These are phyloP conservation scores for Ceratina japonica DNA, from an alignment of 1,140 invertebrate species.

Conservation along the genomic window DNA sequence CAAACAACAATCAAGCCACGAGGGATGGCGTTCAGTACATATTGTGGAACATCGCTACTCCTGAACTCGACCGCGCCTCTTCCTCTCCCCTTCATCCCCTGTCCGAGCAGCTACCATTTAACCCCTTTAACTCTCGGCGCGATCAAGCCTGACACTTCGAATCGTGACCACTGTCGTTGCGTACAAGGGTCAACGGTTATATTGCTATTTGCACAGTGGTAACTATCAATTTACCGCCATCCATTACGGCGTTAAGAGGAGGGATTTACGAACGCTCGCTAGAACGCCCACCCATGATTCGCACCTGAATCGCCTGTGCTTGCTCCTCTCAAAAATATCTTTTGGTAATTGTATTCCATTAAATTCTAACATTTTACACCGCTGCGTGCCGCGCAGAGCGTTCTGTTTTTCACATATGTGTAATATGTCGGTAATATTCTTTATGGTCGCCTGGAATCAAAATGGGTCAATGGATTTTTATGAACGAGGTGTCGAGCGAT, in stretches of 20 bases:
- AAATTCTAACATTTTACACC: too few relatives aligned
- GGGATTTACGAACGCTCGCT: conserved; percentile 52
- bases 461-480: too few relatives aligned
- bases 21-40: conserved; percentile 58
- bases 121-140: conserved; percentile 58
- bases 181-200: conserved; percentile 42
- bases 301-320: conserved; percentile 13
- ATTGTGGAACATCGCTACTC: conserved; percentile 64
- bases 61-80: conserved; percentile 31
- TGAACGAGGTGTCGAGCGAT: too few relatives aligned
- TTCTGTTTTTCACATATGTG: too few relatives aligned
- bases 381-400: too few relatives aligned
- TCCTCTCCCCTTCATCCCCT: conserved; percentile 17
- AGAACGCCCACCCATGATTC: conserved; percentile 1
- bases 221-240: conserved; percentile 71
- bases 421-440: too few relatives aligned
- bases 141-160: conserved; percentile 48
- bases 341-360: too few relatives aligned
- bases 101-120: conserved; percentile 44
- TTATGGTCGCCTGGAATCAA: too few relatives aligned
- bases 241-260: conserved; percentile 66
- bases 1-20: conserved; percentile 67
- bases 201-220: conserved; percentile 68
- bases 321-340: neutral
- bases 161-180: conserved; percentile 46